These are phyloP conservation scores for Anguilla rostrata DNA, from an alignment of 2,113 vertebrate genomes.

Conservation along the genomic window DNA sequence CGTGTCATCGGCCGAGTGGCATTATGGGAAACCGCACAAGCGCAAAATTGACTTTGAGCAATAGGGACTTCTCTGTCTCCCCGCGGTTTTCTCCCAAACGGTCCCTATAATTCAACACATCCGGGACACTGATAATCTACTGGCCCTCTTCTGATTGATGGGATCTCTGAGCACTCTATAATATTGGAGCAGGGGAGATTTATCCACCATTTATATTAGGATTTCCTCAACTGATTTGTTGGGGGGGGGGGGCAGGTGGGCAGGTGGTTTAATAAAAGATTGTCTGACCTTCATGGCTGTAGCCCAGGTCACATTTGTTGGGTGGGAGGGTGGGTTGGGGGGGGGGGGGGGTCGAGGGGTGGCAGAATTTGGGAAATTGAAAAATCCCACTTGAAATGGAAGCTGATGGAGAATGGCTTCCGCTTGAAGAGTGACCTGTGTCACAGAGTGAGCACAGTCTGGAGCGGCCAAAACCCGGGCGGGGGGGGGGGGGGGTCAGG, in stretches of 20 bases:
- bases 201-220: slow-evolving; percentile 65
- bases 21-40: not conserved
- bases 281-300: slow-evolving; percentile 37
- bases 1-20: not conserved
- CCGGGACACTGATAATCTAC: slow-evolving; percentile 56
- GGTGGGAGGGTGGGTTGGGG: not conserved
- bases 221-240: slow-evolving; percentile 54
- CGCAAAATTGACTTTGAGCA: slow-evolving; percentile 59
- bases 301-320: slow-evolving; percentile 32
- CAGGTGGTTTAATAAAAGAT: slow-evolving; percentile 39
- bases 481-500: slow-evolving; percentile 5
- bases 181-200: slow-evolving; percentile 55
- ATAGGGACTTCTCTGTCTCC: slow-evolving; percentile 53
- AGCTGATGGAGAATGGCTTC: slow-evolving; percentile 49
- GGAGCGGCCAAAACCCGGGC: not conserved
- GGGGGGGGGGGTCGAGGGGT: slow-evolving; percentile 24
- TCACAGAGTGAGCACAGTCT: too few relatives aligned
- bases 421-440: slow-evolving; percentile 49
- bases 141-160: slow-evolving; percentile 64
- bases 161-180: slow-evolving; percentile 44
- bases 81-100: slow-evolving; percentile 50
- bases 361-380: slow-evolving; percentile 38
- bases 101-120: slow-evolving; percentile 59
- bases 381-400: slow-evolving; percentile 40
- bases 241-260: slow-evolving; percentile 36